Conservation (phyloP, 1,140 invertebrate species). For the Latrodectus geometricus region DNA sequence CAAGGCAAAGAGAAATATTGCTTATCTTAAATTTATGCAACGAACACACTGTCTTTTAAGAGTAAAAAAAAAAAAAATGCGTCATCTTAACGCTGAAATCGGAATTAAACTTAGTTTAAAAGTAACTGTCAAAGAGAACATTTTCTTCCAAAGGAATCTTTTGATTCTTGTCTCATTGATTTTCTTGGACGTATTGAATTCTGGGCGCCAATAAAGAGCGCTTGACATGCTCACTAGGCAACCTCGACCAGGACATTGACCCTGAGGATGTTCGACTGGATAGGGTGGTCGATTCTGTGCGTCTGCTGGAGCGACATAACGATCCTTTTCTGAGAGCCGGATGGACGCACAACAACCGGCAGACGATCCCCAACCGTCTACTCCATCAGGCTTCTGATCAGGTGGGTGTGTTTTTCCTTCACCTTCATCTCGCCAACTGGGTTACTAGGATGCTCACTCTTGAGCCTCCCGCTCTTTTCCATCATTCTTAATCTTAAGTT, state of each 20-base stretch:
- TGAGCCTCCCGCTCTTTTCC: neutral
- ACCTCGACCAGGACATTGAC: conserved; percentile 35
- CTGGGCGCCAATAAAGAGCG: neutral
- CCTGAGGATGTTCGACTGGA: conserved; percentile 29
- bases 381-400: conserved; percentile 29
- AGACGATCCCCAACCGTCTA: conserved; percentile 18
- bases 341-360: conserved; percentile 4
- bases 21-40: no score
- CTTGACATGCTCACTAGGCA: neutral
- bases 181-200: neutral
- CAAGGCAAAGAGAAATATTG: no score
- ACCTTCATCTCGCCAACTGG: conserved; percentile 30
- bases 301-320: conserved; percentile 18
- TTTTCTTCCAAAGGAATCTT: no score
- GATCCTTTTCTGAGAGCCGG: neutral
- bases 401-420: conserved; percentile 23
- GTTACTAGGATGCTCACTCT: conserved; percentile 29
- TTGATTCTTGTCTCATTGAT: neutral
- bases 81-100: no score
- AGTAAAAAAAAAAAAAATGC: no score
- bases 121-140: no score
- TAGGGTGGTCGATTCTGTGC: conserved; percentile 39
- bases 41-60: no score
- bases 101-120: no score
- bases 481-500: neutral